Conservation (phyloP, 2,797 vertebrate genomes). For the Schizothorax lantsangensis region DNA sequence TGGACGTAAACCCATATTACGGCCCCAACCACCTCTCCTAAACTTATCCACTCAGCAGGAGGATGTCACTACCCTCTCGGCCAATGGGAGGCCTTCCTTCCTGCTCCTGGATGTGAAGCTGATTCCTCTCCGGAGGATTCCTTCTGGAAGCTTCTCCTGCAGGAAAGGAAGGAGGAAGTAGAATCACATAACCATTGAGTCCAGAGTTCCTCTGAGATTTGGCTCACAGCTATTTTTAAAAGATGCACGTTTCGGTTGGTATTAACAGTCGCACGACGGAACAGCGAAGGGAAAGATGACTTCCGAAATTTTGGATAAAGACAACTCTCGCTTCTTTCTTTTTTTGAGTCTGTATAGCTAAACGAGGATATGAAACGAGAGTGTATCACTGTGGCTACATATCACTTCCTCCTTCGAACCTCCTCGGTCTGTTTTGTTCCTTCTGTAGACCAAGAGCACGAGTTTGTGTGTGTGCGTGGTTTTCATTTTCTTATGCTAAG, state of each 20-base stretch:
- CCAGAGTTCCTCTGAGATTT: slow-evolving; percentile 23
- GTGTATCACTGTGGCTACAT: slow-evolving; percentile 58
- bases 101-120: slow-evolving; percentile 48
- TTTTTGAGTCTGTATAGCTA: neutral
- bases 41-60: slow-evolving; percentile 54
- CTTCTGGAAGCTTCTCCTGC: slow-evolving; percentile 60
- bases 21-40: neutral
- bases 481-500: slow-evolving; percentile 46
- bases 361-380: slow-evolving; percentile 40
- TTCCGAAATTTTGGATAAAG: neutral
- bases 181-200: slow-evolving; percentile 56
- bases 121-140: slow-evolving; percentile 55
- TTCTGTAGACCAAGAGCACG: slow-evolving; percentile 25
- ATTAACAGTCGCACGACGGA: neutral
- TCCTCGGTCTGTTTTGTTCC: slow-evolving; percentile 30
- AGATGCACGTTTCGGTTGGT: slow-evolving; percentile 14
- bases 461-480: slow-evolving; percentile 30
- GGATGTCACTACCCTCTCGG: slow-evolving; percentile 66
- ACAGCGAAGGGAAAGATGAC: neutral
- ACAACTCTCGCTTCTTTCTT: slow-evolving; percentile 24
- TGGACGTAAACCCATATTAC: slow-evolving; percentile 10
- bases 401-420: slow-evolving; percentile 38
- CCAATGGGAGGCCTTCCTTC: slow-evolving; percentile 56
- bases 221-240: slow-evolving; percentile 23
- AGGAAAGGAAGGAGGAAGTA: slow-evolving; percentile 66